Conservation (phyloP, 2,113 vertebrate genomes). For the Petaurus breviceps region DNA sequence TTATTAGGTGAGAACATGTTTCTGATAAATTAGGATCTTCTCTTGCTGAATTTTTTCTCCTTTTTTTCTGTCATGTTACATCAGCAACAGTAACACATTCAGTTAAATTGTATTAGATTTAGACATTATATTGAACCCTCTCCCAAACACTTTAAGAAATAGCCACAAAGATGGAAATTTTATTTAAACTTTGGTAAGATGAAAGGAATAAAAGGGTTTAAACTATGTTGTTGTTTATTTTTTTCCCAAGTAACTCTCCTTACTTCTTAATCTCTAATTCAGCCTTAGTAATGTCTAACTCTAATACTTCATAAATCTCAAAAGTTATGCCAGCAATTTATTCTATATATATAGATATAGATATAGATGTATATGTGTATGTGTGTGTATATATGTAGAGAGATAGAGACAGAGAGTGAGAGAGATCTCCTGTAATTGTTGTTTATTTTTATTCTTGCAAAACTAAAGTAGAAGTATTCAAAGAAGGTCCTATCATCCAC, state of each 20-base stretch:
- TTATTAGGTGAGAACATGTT: not conserved
- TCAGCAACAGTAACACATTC: fast-evolving
- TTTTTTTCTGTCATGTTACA: not conserved
- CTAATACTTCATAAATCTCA: not conserved
- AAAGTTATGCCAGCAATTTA: not conserved
- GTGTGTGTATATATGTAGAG: too few species aligned
- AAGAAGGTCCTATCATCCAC: too few species aligned
- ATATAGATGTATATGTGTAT: too few species aligned
- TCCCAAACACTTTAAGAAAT: not conserved
- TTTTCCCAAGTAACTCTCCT: not conserved
- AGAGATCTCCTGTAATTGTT: too few species aligned
- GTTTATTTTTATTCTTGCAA: too few species aligned
- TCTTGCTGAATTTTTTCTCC: not conserved
- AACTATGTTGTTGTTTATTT: not conserved
- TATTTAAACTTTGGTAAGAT: not conserved
- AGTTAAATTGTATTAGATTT: not conserved
- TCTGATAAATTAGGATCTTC: not conserved
- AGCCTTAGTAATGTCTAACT: not conserved
- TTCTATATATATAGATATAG: too few species aligned
- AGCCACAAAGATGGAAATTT: not conserved
- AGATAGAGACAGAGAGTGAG: too few species aligned
- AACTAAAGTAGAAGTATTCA: too few species aligned
- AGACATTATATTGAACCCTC: not conserved
- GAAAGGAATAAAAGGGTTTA: not conserved
- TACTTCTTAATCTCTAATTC: not conserved